Base-by-base conservation (phyloP, 2,888 invertebrate species). In the Anthrax anthrax region DNA sequence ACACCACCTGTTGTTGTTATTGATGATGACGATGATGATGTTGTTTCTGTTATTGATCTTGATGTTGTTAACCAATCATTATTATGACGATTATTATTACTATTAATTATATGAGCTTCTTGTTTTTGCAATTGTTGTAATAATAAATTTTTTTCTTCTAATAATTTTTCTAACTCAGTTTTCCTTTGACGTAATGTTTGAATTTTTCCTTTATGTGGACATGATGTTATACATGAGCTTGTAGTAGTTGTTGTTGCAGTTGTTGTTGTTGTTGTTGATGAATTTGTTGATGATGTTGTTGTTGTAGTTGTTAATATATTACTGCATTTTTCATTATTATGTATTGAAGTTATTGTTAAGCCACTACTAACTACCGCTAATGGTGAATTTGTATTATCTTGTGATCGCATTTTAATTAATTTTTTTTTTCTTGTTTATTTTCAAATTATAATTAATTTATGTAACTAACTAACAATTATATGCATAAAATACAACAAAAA, bases 81-180 rank as follows among this genome's bases (percentile, higher is more conserved):
- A 23, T 8, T 8, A n/a, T n/a, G n/a, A n/a, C n/a, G n/a, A n/a
- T n/a, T n/a, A 59, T 41, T n/a, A n/a, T 66, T 64, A 50, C 60
- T 60, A 43, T 60, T 64, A 23, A 23, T 8, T 23, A 23, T 23
- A 6, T 23, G 23, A 23, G 23, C 23, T 8, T 23, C 54, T 49
- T 55, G 65, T 32, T 65, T 65, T 48, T 65, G 64, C 17, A 68
- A 59, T 51, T 68, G 66, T 41, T 65, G 65, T 47, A 67, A 51
- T 6, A 66, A 53, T 60, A 63, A 62, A 48, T 61, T 66, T 51
- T 67, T 68, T 43, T 68, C 68, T 45, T 60, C 64, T 0, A 68
- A 50, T n/a, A 63, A 52, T 50, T 62, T 62, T 46, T 68, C 68
- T 41, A 68, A 51, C 18, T 60, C 58, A 18, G 56, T 54, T 48